Conservation (phyloP, 2,113 vertebrate species). For the Hippopotamus amphibius region DNA sequence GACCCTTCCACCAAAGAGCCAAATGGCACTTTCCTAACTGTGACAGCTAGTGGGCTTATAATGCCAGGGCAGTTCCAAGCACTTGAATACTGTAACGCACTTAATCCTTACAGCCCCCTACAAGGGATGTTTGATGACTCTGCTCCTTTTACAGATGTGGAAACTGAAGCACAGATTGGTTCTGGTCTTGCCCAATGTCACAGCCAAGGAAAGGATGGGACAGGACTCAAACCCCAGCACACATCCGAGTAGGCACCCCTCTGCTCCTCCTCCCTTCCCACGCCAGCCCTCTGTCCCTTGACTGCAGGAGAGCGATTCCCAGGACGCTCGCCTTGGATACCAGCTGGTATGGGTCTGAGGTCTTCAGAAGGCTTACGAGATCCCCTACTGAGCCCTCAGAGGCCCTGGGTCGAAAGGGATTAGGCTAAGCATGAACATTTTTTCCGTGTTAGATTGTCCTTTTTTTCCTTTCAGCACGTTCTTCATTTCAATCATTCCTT, state of each 20-base stretch:
- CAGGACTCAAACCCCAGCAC: background rate
- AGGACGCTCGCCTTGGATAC: background rate
- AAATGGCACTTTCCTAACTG: no score
- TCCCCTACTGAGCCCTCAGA: background rate
- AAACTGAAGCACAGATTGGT: background rate
- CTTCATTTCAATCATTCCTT: constrained; percentile 71
- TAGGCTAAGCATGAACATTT: constrained; percentile 16
- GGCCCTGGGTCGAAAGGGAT: background rate
- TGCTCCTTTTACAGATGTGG: background rate
- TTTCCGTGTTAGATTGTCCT: constrained; percentile 64
- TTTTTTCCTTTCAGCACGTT: constrained; percentile 58
- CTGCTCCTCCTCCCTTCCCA: background rate
- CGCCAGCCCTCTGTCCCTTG: no score
- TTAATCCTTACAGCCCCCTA: background rate
- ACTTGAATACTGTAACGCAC: background rate
- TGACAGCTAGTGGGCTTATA: fast-evolving
- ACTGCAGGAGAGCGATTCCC: fast-evolving
- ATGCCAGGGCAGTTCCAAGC: background rate
- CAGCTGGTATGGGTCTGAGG: background rate
- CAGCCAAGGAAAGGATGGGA: background rate
- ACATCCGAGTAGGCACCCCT: background rate
- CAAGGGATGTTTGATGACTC: background rate
- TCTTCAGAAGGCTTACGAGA: background rate
- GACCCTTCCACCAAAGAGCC: background rate
- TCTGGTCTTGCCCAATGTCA: background rate